Evolutionary conservation across 2,888 invertebrate genomes (phyloP), one percentile per base, ranked within the genome.

Genomic region (Lobophora halterata): DNA sequence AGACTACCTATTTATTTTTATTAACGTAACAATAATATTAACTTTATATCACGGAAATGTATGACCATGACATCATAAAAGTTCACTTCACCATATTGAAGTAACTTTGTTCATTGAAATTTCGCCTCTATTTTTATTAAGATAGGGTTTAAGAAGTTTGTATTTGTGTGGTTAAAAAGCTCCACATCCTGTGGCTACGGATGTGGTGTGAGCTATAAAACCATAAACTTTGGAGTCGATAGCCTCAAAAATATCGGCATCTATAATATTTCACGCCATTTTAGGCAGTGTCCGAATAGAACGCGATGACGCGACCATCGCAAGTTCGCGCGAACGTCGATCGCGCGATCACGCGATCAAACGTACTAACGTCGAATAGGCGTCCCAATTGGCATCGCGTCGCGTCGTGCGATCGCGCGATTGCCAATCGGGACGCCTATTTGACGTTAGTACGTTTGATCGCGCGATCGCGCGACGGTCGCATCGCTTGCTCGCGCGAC

Each of bases 181-280:
- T 42, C 42, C 39, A 68, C 71, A 75, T 85, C 85, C 83, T 80
- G 82, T 67, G 70, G 72, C 57, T 23, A 37, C 80, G 83, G 83
- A 83, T 83, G 82, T 71, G 81, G 79, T 62, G 58, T 58, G 56
- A 35, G 41, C 45, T 49, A 65, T 61, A 61, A 67, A 67, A 57
- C 58, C 55, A 55, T 61, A 62, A 51, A 49, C 40, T 25, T n/a
- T 23, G 46, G 47, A 36, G 58, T 57, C 57, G 55, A 65, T 60
- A 66, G 52, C 59, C 67, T 62, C 45, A 53, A 51, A 55, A 54
- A 38, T 54, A 54, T 51, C 46, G 51, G 49, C 20, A 53, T 47
- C 41, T 23, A 34, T 39, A 50, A 44, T 35, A 33, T 36, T 46
- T 36, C 41, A 46, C 24, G 37, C 34, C 9, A 28, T 35, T 31